Evolutionary conservation across 2,797 vertebrate genomes (phyloP), one percentile per base, ranked within the genome.

Genomic region (Holocentrus rufus): DNA sequence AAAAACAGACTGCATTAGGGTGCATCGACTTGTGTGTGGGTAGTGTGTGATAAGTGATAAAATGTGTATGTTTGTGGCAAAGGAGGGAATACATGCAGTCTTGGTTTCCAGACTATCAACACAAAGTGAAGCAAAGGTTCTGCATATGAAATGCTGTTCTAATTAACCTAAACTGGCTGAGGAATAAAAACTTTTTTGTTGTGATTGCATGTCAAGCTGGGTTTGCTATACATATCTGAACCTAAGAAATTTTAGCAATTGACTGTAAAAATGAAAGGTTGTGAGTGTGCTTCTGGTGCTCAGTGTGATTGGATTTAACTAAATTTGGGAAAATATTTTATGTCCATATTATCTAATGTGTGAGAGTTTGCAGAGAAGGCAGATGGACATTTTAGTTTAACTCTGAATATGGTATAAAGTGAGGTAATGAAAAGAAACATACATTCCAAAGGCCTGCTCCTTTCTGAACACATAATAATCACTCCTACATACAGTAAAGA

Each of bases 1-100:
- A 66, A 87, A 52, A 69, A 60, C 22, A 52, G 30, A 69, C 74
- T 42, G 36, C 25, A 44, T 55, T 56, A 60, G 50, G 64, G 34
- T 75, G 36, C 63, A 71, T 63, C 9, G 20, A 20, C 14, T 74
- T 78, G 4, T 72, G 50, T 65, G 55, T 66, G 59, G 31, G 42
- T 50, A 72, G 62, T 44, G 36, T 58, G 4, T 36, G 56, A 67
- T 55, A 69, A 54, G 63, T 46, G 46, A 46, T 30, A 64, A 69
- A 75, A 61, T 53, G 25, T 58, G 56, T 52, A n/a, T 17, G 44
- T 57, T 23, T 69, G 58, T 70, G 30, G 30, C 58, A 17, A 69
- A 25, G 13, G 34, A 27, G 52, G 30, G 57, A 65, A 59, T 49
- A 65, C 15, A 59, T 39, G 17, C 4, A 27, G 7, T 25, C 18